Percentiles rank a stretch among this genome's conserved stretches.
These are phyloP conservation scores for Argyresthia albistria DNA, from an alignment of 2,888 invertebrate species.

Conservation along the genomic window DNA sequence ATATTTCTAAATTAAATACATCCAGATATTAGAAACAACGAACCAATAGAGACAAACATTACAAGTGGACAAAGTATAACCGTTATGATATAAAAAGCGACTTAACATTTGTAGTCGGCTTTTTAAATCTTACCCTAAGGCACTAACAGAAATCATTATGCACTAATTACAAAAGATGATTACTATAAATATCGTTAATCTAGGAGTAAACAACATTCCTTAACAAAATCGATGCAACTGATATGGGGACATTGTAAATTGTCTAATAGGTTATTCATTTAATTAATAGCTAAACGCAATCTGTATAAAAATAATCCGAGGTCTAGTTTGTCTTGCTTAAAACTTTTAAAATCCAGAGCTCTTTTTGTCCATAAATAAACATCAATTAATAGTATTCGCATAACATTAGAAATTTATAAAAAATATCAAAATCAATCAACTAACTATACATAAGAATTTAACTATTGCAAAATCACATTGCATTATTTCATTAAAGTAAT, in stretches of 20 bases:
- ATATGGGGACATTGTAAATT: slow-evolving; percentile 1
- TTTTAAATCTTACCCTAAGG: slow-evolving; percentile 58
- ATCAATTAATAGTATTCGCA: slow-evolving; percentile 1
- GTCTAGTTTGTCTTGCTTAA: slow-evolving; percentile 10
- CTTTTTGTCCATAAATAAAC: slow-evolving; percentile 10
- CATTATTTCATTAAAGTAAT: not conserved
- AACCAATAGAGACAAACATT: no score
- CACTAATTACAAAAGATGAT: slow-evolving; percentile 41
- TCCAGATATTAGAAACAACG: no score
- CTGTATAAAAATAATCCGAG: slow-evolving; percentile 9
- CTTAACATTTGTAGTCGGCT: slow-evolving; percentile 26
- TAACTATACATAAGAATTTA: slow-evolving; percentile 11
- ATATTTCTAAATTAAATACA: no score
- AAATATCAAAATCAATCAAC: slow-evolving; percentile 7
- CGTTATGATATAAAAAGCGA: slow-evolving; percentile 19
- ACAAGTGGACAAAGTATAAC: slow-evolving; percentile 14
- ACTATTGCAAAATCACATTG: slow-evolving; percentile 14
- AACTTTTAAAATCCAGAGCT: not conserved
- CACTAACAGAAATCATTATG: slow-evolving; percentile 63
- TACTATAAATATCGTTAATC: slow-evolving; percentile 47
- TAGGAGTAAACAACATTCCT: slow-evolving; percentile 63
- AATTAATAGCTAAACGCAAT: not conserved
- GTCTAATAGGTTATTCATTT: slow-evolving; percentile 8
- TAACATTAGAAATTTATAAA: slow-evolving; percentile 6
- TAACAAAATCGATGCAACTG: slow-evolving; percentile 38